Evolutionary conservation across 2,113 vertebrate species (phyloP).

Genomic region (Triplophysa tibetana): DNA sequence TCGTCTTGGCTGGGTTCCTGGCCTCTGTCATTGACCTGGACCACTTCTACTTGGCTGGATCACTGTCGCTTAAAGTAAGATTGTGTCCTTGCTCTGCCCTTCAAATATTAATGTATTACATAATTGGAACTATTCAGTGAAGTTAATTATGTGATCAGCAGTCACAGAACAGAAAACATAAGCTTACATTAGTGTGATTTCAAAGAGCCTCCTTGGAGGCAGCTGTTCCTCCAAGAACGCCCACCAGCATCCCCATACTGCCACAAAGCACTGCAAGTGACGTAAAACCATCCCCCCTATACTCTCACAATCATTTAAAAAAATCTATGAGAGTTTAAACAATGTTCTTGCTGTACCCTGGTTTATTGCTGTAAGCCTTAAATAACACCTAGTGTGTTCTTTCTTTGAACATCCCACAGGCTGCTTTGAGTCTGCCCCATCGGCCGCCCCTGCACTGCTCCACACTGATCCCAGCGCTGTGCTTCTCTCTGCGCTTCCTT

Average conservation of each 20-base stretch:
- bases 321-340: too few species aligned
- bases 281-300: not conserved
- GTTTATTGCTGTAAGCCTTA: too few species aligned
- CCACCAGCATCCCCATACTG: not conserved
- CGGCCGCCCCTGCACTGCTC: slow-evolving; percentile 94
- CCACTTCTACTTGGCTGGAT: slow-evolving; percentile 89
- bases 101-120: not conserved
- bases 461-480: slow-evolving; percentile 84
- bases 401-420: slow-evolving; percentile 66
- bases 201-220: too few species aligned
- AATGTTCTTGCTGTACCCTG: too few species aligned
- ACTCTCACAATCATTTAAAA: too few species aligned
- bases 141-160: too few species aligned
- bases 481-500: slow-evolving; percentile 81
- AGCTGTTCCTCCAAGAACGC: too few species aligned
- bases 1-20: slow-evolving; percentile 87
- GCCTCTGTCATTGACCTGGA: slow-evolving; percentile 91
- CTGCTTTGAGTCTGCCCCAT: slow-evolving; percentile 82
- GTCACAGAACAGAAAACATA: too few species aligned
- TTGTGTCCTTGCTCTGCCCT: not conserved
- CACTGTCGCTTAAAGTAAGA: slow-evolving; percentile 88
- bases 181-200: too few species aligned
- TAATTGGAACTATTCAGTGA: not conserved
- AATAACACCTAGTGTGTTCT: not conserved
- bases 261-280: not conserved